phyloP scores from a whole-genome alignment of 2,113 vertebrate species.

The Maylandia zebra region DNA sequence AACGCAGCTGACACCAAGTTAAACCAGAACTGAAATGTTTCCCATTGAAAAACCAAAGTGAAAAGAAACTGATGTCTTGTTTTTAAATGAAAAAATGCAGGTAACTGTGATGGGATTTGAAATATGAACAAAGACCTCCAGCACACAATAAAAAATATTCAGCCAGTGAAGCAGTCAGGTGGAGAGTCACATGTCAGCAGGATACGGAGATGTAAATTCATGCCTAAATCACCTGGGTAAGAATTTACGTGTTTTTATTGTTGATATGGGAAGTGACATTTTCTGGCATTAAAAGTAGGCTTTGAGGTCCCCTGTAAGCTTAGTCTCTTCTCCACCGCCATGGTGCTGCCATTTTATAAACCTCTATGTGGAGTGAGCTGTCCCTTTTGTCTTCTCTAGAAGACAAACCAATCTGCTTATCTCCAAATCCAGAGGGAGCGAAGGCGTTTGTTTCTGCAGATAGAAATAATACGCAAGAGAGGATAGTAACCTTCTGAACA shows the following conservation, averaged over 20 bases:
- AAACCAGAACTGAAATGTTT: conserved; percentile 34
- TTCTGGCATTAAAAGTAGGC: conserved; percentile 41
- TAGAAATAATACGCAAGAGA: conserved; percentile 55
- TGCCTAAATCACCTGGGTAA: conserved; percentile 23
- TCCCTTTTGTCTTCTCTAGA: conserved; percentile 48
- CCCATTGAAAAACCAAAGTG: background rate
- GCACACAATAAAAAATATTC: background rate
- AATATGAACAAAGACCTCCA: conserved; percentile 2
- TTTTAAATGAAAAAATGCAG: background rate
- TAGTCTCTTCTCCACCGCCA: background rate
- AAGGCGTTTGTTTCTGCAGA: conserved; percentile 52
- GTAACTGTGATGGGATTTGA: background rate
- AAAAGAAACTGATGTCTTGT: background rate
- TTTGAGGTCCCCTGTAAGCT: conserved; percentile 13
- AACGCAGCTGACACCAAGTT: conserved; percentile 11
- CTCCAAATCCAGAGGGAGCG: conserved; percentile 57
- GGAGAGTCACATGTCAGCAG: background rate
- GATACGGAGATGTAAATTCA: conserved; percentile 1
- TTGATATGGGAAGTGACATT: conserved; percentile 58
- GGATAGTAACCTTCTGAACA: conserved; percentile 56
- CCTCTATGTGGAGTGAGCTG: conserved; percentile 46
- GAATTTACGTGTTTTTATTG: conserved; percentile 50
- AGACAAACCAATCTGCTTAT: conserved; percentile 70
- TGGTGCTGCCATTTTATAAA: conserved; percentile 51
- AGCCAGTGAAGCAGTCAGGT: background rate